These are phyloP conservation scores for Chrysina gloriosa DNA, from an alignment of 2,888 invertebrate species.

Conservation along the genomic window DNA sequence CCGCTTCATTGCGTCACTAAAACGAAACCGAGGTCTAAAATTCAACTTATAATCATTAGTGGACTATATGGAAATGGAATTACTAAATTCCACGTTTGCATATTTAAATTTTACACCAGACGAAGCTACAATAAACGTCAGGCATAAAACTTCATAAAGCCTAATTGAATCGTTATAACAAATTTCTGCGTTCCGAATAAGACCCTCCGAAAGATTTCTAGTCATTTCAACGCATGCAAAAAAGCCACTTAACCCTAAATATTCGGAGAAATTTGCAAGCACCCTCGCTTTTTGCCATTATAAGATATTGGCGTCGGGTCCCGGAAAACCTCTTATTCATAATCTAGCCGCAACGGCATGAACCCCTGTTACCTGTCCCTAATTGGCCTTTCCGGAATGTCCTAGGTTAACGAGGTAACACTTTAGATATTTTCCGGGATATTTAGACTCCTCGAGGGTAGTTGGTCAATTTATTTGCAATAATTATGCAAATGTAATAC, in stretches of 20 bases:
- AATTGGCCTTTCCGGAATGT: slow-evolving; percentile 59
- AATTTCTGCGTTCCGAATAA: slow-evolving; percentile 17
- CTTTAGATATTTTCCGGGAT: slow-evolving; percentile 52
- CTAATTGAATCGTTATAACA: slow-evolving; percentile 23
- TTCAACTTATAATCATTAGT: neutral
- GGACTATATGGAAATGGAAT: slow-evolving; percentile 11
- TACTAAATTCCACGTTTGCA: slow-evolving; percentile 4
- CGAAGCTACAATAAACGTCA: slow-evolving; percentile 6
- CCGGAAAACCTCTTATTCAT: slow-evolving; percentile 54
- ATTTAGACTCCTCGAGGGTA: slow-evolving; percentile 40
- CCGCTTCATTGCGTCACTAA: neutral
- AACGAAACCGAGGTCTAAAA: neutral
- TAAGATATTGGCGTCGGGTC: slow-evolving; percentile 56
- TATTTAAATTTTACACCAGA: slow-evolving; percentile 19
- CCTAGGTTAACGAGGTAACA: slow-evolving; percentile 59
- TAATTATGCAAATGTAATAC: slow-evolving; percentile 27
- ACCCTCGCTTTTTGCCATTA: slow-evolving; percentile 49
- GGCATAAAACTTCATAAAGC: slow-evolving; percentile 27
- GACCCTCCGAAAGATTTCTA: slow-evolving; percentile 10
- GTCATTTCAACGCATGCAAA: slow-evolving; percentile 21
- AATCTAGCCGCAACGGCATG: slow-evolving; percentile 54
- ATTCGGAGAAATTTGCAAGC: slow-evolving; percentile 55
- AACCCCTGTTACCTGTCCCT: slow-evolving; percentile 57
- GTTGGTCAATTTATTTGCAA: slow-evolving; percentile 41
- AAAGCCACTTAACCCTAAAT: slow-evolving; percentile 49